A percentile compares a stretch with the other conserved stretches of the same genome.
phyloP scores from a whole-genome alignment of 2,113 vertebrate genomes.

The Chaenogobius annularis region DNA sequence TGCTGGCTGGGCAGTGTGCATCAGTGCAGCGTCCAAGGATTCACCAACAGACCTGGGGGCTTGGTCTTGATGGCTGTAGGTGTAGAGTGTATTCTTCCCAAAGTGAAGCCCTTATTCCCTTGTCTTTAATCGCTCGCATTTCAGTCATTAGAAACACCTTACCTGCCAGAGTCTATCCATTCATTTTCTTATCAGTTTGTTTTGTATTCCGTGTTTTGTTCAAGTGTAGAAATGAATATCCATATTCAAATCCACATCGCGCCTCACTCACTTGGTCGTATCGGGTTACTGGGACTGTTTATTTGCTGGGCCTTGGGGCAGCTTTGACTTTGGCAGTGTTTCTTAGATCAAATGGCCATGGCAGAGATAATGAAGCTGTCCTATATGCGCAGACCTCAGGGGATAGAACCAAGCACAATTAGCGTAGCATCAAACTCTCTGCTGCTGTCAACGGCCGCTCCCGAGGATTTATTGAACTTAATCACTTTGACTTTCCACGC shows the following conservation, averaged over 20 bases:
- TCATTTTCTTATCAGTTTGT: too few species aligned
- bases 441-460: neutral
- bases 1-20: too few species aligned
- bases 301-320: constrained; percentile 17
- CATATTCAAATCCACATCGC: neutral
- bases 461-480: constrained; percentile 9
- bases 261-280: neutral
- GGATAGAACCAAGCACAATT: constrained; percentile 17
- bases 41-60: too few species aligned
- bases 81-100: too few species aligned
- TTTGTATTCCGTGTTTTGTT: too few species aligned
- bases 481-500: constrained; percentile 7
- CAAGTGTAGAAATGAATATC: neutral
- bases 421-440: constrained; percentile 14
- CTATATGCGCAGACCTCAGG: neutral
- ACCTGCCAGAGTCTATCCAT: too few species aligned
- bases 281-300: neutral
- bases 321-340: constrained; percentile 33
- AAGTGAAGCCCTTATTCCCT: too few species aligned
- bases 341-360: constrained; percentile 26
- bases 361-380: constrained; percentile 14
- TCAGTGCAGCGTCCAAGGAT: too few species aligned
- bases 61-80: too few species aligned
- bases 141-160: too few species aligned
- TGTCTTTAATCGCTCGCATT: too few species aligned